These are phyloP conservation scores for Gnathonemus echidnorhynchus DNA, from an alignment of 2,113 vertebrate species.

Conservation along the genomic window DNA sequence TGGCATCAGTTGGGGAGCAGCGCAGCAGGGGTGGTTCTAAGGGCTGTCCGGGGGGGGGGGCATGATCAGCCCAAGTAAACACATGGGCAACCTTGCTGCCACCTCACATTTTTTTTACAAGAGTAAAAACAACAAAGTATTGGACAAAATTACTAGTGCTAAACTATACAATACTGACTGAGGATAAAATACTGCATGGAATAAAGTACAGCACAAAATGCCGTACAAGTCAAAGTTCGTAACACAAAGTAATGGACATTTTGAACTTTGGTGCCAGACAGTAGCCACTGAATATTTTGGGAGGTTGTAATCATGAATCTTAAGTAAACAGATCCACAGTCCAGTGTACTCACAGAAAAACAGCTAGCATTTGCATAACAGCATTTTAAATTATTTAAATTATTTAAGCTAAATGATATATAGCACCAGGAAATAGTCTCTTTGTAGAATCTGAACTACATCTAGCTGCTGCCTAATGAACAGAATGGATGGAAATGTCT, in stretches of 20 bases:
- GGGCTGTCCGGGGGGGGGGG: neutral
- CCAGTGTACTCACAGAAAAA: neutral
- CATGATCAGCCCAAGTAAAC: neutral
- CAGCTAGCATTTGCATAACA: neutral
- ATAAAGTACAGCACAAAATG: neutral
- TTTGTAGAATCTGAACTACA: neutral
- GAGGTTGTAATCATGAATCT: neutral
- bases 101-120: neutral
- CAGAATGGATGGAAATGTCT: slow-evolving; percentile 7
- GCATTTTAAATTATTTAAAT: neutral
- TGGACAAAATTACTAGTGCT: neutral
- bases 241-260: neutral
- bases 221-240: neutral
- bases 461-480: neutral
- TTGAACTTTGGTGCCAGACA: neutral
- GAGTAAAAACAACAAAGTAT: neutral
- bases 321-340: neutral
- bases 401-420: neutral
- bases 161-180: neutral
- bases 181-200: neutral
- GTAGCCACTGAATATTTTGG: neutral
- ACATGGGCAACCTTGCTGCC: neutral
- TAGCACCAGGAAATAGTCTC: neutral
- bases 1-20: neutral
- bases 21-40: neutral